These are phyloP conservation scores for Epinephelus lanceolatus DNA, from an alignment of 2,113 vertebrate species.

Conservation along the genomic window DNA sequence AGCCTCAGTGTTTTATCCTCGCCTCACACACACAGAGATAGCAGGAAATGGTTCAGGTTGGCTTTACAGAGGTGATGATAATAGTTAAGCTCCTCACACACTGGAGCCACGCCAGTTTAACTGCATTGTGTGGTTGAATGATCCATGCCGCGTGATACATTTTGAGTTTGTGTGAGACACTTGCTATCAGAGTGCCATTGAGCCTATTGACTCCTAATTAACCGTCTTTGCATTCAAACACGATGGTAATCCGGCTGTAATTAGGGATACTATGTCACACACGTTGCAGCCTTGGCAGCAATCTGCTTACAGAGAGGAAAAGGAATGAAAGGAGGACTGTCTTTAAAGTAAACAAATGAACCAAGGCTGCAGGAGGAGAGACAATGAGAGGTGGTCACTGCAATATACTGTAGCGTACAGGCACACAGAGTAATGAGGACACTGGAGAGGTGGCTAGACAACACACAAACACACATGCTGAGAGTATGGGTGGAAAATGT, in stretches of 20 bases:
- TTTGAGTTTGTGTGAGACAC: slow-evolving; percentile 48
- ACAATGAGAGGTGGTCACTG: slow-evolving; percentile 52
- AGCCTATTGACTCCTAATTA: slow-evolving; percentile 75
- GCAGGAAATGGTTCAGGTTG: slow-evolving; percentile 16
- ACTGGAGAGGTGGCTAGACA: slow-evolving; percentile 54
- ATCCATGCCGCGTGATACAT: slow-evolving; percentile 20
- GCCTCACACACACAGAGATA: background rate
- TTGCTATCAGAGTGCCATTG: slow-evolving; percentile 55
- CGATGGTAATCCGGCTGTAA: slow-evolving; percentile 76
- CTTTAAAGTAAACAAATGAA: slow-evolving; percentile 67
- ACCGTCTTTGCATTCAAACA: slow-evolving; percentile 73
- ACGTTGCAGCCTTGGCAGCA: slow-evolving; percentile 36
- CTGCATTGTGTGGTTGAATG: slow-evolving; percentile 38
- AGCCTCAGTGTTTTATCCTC: slow-evolving; percentile 15
- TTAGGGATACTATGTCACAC: slow-evolving; percentile 66
- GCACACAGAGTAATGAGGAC: slow-evolving; percentile 66
- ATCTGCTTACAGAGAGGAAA: slow-evolving; percentile 56
- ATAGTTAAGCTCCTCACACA: slow-evolving; percentile 43
- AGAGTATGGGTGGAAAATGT: slow-evolving; percentile 56
- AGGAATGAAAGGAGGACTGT: slow-evolving; percentile 45
- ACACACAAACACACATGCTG: slow-evolving; percentile 70
- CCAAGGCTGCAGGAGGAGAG: slow-evolving; percentile 38
- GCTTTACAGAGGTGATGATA: slow-evolving; percentile 24
- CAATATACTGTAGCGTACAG: slow-evolving; percentile 35
- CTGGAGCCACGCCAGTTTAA: slow-evolving; percentile 26